Evolutionary conservation across 2,113 vertebrate genomes (phyloP), one percentile per base, ranked within the genome.

Genomic region (Lamprologus sp.): DNA sequence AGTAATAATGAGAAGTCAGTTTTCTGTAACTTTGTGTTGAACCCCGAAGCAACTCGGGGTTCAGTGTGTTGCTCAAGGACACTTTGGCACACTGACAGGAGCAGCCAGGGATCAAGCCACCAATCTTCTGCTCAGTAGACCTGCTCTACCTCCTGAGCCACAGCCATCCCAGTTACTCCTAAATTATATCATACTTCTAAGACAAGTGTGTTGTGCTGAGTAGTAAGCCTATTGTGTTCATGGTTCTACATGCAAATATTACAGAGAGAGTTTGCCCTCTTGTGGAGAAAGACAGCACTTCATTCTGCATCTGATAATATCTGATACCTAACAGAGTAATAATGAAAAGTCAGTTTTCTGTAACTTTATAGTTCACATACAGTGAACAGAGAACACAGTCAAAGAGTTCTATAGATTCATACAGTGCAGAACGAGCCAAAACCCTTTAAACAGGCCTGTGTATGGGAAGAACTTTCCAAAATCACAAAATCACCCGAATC

Each of bases 241-340:
- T 33, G 47, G 60, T n/a, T 53, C 13, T 26, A 35, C 65, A 26
- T 81, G 56, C 63, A 86, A 90, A 89, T 77, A 56, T 19, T 92
- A 90, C 87, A 89, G 93, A 91, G 84, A 89, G 51, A 93, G 94
- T 93, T 94, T 89, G 96, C 96, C 96, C 94, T 91, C 96, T 95
- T 88, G 95, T 96, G 96, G 95, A 23, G 6, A 54, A 56, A 81
- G 15, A 53, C 0, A 3, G 82, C 7, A 47, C 80, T 45, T 88
- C 53, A 26, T 17, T 33, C 11, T 21, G 3, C 8, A 21, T 17
- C 35, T 56, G 4, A 49, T 1, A 17, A 70, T 35, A 35, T 35
- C 33, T 35, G 33, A 35, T 35, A 63, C 58, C 58, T 81, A 58
- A 45, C 23, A 86, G 63, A 40, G 17, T 51, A 89, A 58, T 51